Evolutionary conservation across 2,113 vertebrate genomes (phyloP).

Genomic region (Tonatia bakeri): DNA sequence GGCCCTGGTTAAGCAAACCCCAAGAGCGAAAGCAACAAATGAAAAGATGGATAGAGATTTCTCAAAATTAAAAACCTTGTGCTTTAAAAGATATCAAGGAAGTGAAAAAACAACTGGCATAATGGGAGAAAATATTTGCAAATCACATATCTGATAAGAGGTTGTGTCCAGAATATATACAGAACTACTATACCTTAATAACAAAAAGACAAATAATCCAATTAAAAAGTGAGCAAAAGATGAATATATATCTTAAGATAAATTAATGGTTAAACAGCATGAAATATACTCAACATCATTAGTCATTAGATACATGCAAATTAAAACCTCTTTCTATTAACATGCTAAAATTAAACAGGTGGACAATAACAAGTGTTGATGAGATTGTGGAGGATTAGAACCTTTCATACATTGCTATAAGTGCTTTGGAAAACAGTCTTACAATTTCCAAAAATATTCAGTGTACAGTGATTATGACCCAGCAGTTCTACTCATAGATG

Average conservation of each 20-base stretch:
- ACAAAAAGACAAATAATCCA: not conserved
- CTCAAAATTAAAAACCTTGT: not conserved
- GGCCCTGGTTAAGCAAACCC: not conserved
- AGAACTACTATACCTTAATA: not conserved
- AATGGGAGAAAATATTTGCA: not conserved
- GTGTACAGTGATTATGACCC: not conserved
- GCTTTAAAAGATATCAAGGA: not conserved
- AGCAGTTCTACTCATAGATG: not conserved
- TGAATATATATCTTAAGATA: not conserved
- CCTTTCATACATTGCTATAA: not conserved
- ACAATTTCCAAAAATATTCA: not conserved
- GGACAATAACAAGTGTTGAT: not conserved
- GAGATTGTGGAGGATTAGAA: not conserved
- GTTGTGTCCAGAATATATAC: not conserved
- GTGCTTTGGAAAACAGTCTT: not conserved
- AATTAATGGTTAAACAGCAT: not conserved
- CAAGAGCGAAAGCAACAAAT: not conserved
- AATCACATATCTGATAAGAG: not conserved
- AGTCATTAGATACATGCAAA: not conserved
- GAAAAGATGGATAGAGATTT: not conserved
- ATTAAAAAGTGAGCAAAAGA: not conserved
- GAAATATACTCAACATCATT: not conserved
- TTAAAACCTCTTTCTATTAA: not conserved
- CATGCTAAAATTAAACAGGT: not conserved
- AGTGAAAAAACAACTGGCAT: not conserved